Evolutionary conservation across 2,888 invertebrate species (phyloP).

Genomic region (Cosmia trapezina): DNA sequence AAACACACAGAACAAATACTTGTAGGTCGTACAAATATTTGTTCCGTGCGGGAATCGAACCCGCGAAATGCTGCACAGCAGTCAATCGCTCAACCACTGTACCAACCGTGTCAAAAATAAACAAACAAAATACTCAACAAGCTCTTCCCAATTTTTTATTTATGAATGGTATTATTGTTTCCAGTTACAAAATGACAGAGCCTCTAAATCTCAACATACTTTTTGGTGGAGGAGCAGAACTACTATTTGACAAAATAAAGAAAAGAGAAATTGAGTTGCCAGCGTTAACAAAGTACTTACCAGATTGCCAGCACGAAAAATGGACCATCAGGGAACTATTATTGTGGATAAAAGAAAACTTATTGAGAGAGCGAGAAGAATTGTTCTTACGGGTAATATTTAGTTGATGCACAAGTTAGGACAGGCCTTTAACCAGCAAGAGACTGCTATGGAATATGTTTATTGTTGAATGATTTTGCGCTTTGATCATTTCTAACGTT

Average conservation of each 20-base stretch:
- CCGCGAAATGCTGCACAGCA: too few species aligned
- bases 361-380: slow-evolving; percentile 96
- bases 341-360: slow-evolving; percentile 95
- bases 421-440: too few species aligned
- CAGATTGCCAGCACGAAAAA: slow-evolving; percentile 70
- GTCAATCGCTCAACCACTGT: too few species aligned
- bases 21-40: too few species aligned
- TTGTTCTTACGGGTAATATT: slow-evolving; percentile 82
- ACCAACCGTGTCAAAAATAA: too few species aligned
- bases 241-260: slow-evolving; percentile 96
- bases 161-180: not conserved
- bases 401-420: not conserved
- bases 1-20: too few species aligned
- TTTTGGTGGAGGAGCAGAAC: slow-evolving; percentile 96
- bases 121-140: too few species aligned
- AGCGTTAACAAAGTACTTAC: slow-evolving; percentile 82
- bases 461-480: too few species aligned
- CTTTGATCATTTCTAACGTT: too few species aligned
- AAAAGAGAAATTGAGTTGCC: slow-evolving; percentile 92
- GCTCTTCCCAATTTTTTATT: too few species aligned
- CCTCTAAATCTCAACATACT: slow-evolving; percentile 75
- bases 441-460: too few species aligned
- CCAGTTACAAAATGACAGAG: slow-evolving; percentile 66
- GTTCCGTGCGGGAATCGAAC: too few species aligned
- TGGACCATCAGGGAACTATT: slow-evolving; percentile 94